A percentile compares a stretch with the other conserved stretches of the same genome.
phyloP scores from a whole-genome alignment of 2,888 invertebrate species.

The Tinea semifulvella region DNA sequence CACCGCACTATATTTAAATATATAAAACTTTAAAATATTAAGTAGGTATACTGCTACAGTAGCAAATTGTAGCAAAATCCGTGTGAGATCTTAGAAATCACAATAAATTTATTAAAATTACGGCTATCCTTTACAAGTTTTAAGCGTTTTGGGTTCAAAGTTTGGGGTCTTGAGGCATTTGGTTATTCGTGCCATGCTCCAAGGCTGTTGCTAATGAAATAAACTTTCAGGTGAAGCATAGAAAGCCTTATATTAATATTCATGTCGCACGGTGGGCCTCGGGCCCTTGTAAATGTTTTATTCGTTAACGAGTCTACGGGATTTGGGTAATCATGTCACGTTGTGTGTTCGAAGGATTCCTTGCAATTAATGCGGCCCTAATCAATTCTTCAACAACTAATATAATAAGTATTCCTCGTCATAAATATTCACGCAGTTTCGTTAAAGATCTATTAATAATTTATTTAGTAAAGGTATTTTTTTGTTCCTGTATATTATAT shows the following conservation, averaged over 20 bases:
- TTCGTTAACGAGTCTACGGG: slow-evolving; percentile 58
- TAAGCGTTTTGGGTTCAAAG: not conserved
- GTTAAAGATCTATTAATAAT: too few relatives aligned
- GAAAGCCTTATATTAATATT: slow-evolving; percentile 58
- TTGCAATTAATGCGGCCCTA: slow-evolving; percentile 51
- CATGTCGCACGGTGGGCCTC: slow-evolving; percentile 46
- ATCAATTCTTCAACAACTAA: slow-evolving; percentile 10
- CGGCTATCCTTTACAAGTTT: not conserved
- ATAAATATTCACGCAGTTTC: slow-evolving; percentile 10
- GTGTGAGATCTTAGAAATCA: too few relatives aligned
- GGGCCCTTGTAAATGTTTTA: slow-evolving; percentile 61
- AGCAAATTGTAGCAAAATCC: too few relatives aligned
- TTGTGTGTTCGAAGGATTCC: slow-evolving; percentile 38
- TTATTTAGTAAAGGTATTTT: too few relatives aligned
- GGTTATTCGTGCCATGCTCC: slow-evolving; percentile 8
- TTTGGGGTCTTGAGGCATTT: not conserved
- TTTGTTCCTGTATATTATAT: too few relatives aligned
- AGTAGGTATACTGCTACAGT: too few relatives aligned
- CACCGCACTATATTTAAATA: too few relatives aligned
- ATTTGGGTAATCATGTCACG: slow-evolving; percentile 63
- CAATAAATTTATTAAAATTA: too few relatives aligned
- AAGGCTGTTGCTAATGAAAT: slow-evolving; percentile 51
- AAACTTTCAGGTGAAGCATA: slow-evolving; percentile 51
- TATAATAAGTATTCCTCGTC: slow-evolving; percentile 9
- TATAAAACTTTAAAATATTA: too few relatives aligned